phyloP scores from a whole-genome alignment of 2,888 invertebrate species.

The Ernsta delagoae region DNA sequence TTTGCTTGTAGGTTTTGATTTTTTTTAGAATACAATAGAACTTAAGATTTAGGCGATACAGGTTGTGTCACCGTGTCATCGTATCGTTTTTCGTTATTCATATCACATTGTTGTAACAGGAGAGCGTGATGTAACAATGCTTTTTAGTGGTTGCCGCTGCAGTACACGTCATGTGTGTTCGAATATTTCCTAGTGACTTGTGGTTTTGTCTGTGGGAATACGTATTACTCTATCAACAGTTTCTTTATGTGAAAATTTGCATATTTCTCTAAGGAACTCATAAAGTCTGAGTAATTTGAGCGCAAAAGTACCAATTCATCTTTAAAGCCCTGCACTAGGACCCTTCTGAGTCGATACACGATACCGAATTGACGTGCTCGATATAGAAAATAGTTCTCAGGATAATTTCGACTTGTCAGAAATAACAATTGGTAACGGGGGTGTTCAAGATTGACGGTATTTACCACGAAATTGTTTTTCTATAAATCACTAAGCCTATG shows the following conservation, averaged over 20 bases:
- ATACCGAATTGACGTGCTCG: too few species aligned
- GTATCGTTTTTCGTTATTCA: constrained; percentile 36
- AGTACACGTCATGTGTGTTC: constrained; percentile 14
- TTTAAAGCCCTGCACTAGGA: too few species aligned
- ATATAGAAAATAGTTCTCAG: too few species aligned
- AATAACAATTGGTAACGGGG: too few species aligned
- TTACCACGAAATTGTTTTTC: too few species aligned
- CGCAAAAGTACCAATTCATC: too few species aligned
- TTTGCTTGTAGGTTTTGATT: not conserved
- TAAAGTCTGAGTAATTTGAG: not conserved
- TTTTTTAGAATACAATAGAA: constrained; percentile 31
- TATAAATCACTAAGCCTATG: too few species aligned
- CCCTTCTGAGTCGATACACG: too few species aligned
- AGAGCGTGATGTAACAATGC: constrained; percentile 30
- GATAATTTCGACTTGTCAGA: too few species aligned
- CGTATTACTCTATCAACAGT: not conserved
- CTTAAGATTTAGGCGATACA: constrained; percentile 29
- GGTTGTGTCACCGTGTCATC: constrained; percentile 30
- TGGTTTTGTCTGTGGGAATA: constrained; percentile 4
- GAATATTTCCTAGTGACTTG: constrained; percentile 18
- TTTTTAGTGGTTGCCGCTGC: constrained; percentile 19
- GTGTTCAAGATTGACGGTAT: too few species aligned
- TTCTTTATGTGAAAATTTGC: not conserved
- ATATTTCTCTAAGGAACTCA: not conserved
- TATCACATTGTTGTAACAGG: constrained; percentile 31